Conservation (phyloP, 2,113 vertebrate genomes). For the Pomatostomus ruficeps region DNA sequence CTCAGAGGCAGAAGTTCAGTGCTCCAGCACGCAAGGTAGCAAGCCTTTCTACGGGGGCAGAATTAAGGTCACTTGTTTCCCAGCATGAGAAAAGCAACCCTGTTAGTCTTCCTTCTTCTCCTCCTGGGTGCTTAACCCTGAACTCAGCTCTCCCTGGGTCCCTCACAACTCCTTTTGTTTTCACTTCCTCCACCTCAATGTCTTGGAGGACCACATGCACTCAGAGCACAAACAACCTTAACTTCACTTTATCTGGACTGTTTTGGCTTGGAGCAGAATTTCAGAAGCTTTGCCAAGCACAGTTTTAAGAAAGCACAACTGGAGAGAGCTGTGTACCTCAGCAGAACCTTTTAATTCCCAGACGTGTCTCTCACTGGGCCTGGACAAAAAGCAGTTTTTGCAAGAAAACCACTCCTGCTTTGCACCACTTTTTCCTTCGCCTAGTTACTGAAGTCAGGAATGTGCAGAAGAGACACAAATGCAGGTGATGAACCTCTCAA, state of each 20-base stretch:
- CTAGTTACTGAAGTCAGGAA: background rate
- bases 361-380: accelerated
- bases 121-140: background rate
- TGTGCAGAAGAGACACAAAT: background rate
- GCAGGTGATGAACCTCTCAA: background rate
- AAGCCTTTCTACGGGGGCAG: background rate
- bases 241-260: background rate
- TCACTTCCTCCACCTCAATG: background rate
- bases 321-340: background rate
- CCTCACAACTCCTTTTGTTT: background rate
- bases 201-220: background rate
- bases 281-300: background rate
- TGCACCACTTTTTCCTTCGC: background rate
- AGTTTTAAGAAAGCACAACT: background rate
- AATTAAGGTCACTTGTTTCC: conserved; percentile 12
- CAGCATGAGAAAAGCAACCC: background rate
- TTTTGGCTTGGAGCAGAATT: background rate
- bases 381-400: background rate
- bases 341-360: background rate
- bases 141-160: background rate
- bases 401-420: background rate
- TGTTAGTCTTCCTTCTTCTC: background rate
- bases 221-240: background rate
- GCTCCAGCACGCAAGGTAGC: background rate
- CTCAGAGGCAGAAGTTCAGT: background rate